Base-by-base conservation (phyloP, 2,797 vertebrate genomes). In the Bovichtus diacanthus region DNA sequence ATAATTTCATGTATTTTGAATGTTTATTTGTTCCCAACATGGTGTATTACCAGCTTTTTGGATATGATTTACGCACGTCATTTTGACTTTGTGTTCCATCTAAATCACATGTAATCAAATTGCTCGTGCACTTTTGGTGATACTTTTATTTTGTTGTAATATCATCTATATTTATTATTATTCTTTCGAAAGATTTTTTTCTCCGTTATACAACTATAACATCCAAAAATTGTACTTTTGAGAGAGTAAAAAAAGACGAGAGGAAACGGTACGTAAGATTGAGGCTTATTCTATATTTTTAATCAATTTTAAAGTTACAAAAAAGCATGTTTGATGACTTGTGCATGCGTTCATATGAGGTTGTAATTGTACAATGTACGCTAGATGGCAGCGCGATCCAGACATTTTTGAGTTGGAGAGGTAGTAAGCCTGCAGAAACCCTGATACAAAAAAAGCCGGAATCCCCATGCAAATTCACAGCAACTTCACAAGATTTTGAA, bases 311-410 rank as follows among this genome's bases (percentile, higher is more conserved):
- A 7, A 56, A 36, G 50, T 70, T 79, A 79, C 51, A 74, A 76
- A 86, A 86, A 76, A 66, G 25, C 46, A 87, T 84, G 82, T 77
- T 78, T 76, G 74, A 70, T 88, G 87, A 87, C 86, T 91, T 66
- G 88, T 87, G 80, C 78, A 83, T 87, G 75, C 74, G 84, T 81
- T 88, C 58, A 76, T 80, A 70, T 88, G 83, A 88, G 78, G 91
- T 64, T 95, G 95, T 93, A 96, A 94, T 96, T 93, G 93, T 91
- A 90, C 94, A 95, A 94, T 93, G 96, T 96, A 97, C 98, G 95
- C 97, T 98, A 99, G 98, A 97, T 98, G 98, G 98, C 98, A 99
- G 96, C 95, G 96, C 90, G 96, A 95, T 95, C 97, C 96, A 98
- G 96, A 95, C 93, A 96, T 98, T 98, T 94, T 88, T 87, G 88